phyloP scores from a whole-genome alignment of 2,888 invertebrate species.

The Leptopilina drosophilae region DNA sequence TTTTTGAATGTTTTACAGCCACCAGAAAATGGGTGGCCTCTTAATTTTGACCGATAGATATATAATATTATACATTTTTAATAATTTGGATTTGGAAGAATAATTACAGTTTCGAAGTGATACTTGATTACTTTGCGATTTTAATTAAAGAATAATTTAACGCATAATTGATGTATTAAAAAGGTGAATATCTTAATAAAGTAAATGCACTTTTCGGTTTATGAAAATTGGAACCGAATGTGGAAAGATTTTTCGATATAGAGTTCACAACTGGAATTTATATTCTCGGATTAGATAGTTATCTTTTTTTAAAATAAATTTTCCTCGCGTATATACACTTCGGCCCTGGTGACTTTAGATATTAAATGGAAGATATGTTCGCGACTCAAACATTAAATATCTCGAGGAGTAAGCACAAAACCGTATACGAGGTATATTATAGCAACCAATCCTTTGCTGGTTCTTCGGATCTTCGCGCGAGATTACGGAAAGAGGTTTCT shows the following conservation, averaged over 20 bases:
- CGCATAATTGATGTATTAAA: no score
- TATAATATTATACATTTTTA: no score
- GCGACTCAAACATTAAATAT: conserved; percentile 64
- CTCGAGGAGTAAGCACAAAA: conserved; percentile 52
- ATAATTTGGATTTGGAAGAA: no score
- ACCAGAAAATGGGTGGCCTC: no score
- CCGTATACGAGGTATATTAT: conserved; percentile 38
- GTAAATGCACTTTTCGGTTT: not conserved
- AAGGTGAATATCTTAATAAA: no score
- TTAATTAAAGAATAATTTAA: no score
- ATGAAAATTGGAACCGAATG: not conserved
- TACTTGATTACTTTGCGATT: not conserved
- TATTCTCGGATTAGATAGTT: conserved; percentile 3
- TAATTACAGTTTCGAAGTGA: no score
- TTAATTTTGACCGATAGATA: no score
- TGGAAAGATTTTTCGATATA: not conserved
- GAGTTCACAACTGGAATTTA: conserved; percentile 12
- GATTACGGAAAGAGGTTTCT: conserved; percentile 59
- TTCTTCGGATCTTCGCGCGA: conserved; percentile 61
- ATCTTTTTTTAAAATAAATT: not conserved
- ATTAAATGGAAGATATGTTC: conserved; percentile 64
- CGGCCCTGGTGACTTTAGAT: conserved; percentile 56
- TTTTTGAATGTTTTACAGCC: no score
- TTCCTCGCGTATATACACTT: conserved; percentile 23
- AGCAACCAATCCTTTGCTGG: conserved; percentile 56